Base-by-base conservation (phyloP, 1,140 invertebrate species). In the Cheumatopsyche charites region DNA sequence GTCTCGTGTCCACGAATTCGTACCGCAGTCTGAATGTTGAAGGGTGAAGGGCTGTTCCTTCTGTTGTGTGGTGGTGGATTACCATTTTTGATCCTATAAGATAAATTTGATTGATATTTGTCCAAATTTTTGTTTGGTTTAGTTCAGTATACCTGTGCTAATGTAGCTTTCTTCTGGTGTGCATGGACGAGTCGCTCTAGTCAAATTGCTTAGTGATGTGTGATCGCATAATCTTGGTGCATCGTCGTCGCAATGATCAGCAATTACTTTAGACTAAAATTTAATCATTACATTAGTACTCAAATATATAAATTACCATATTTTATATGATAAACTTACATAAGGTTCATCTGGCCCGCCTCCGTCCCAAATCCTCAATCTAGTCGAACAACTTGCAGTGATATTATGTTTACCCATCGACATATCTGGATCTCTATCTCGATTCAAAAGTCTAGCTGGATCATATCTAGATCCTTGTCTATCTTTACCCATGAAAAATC, bases 1-100 rank as follows among this genome's bases (percentile, higher is more conserved):
- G 85, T 49, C 90, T 81, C 0, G 92, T 93, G 78, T 94, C 91
- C 1, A 95, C 88, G 76, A 96, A 95, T 79, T 96, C 93, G 79
- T 95, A 95, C 67, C 91, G 87, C 36, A 91, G 78, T 36, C 86
- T 82, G 77, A 90, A 91, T 23, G 86, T 83, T 1, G 89, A 85
- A 6, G 89, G 90, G 77, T 90, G 88, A 2, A 90, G 84, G 19
- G 89, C 90, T 7, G 89, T 91, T 21, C 89, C 89, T 67, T 87
- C 81, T 78, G 87, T 79, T 68, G 87, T 82, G 80, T 87, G 78
- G 79, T 86, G 77, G 79, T 86, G 67, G 71, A 85, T 70, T 77
- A 80, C 52, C 82, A 79, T 62, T 81, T 77, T 65, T 79, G 77
- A 15, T 80, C 74, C 41, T 76, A 63, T 45, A 62, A 7, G n/a